A percentile compares a stretch with the other conserved stretches of the same genome.
Conservation (phyloP, 2,888 invertebrate genomes). For the Heteromyza rotundicornis region DNA sequence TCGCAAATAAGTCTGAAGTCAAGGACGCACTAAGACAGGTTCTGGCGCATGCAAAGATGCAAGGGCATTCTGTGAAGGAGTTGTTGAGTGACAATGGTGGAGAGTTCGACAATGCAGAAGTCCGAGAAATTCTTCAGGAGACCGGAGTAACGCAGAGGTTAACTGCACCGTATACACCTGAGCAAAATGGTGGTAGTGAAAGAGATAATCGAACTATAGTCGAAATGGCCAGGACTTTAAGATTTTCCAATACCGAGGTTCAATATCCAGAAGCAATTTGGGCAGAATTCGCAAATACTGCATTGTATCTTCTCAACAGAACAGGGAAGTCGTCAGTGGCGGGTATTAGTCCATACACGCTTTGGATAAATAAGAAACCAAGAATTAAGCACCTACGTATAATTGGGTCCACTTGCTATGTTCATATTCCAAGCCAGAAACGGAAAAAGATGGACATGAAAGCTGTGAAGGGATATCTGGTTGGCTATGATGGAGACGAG, state of each 20-base stretch:
- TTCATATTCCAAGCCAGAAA: constrained; percentile 25
- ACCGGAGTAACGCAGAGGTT: constrained; percentile 4
- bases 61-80: constrained; percentile 20
- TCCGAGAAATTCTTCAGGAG: neutral
- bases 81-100: constrained; percentile 26
- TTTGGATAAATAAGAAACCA: constrained; percentile 27
- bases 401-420: constrained; percentile 21
- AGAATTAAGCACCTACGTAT: constrained; percentile 25
- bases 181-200: too few relatives aligned
- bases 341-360: constrained; percentile 21
- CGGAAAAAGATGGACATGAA: constrained; percentile 25
- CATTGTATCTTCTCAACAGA: constrained; percentile 23
- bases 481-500: constrained; percentile 21
- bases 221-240: constrained; percentile 20
- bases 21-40: constrained; percentile 12
- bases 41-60: constrained; percentile 12
- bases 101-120: constrained; percentile 13
- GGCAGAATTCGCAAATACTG: constrained; percentile 17
- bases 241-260: constrained; percentile 18
- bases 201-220: constrained; percentile 10
- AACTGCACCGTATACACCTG: constrained; percentile 9
- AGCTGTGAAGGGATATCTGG: constrained; percentile 24
- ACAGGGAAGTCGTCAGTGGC: constrained; percentile 21
- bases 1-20: constrained; percentile 21
- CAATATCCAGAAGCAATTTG: constrained; percentile 25